Conservation (phyloP, 2,797 vertebrate species). For the Podarcis lilfordi region DNA sequence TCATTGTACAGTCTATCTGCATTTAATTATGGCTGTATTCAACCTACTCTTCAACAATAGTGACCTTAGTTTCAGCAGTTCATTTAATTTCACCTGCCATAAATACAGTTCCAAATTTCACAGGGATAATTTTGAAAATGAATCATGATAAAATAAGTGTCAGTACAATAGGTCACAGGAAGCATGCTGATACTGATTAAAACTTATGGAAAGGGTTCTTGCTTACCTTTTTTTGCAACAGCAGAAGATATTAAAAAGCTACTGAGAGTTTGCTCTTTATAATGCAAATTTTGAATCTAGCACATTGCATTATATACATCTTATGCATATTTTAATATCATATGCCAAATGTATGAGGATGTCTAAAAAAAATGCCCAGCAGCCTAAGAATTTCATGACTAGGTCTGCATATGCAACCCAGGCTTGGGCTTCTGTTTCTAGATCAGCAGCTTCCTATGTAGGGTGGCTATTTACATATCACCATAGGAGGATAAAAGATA, state of each 20-base stretch:
- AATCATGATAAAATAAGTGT: not conserved
- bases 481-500: too few species aligned
- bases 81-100: constrained; percentile 42
- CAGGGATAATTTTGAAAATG: constrained; percentile 19
- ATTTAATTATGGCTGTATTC: constrained; percentile 28
- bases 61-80: constrained; percentile 24
- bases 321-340: not conserved
- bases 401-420: not conserved
- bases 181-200: constrained; percentile 11
- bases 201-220: not conserved
- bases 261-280: not conserved
- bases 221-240: not conserved
- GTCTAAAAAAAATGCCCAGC: too few species aligned
- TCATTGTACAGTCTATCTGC: not conserved
- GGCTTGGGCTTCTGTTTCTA: not conserved
- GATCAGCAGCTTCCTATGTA: too few species aligned
- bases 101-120: constrained; percentile 15
- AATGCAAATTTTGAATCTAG: not conserved
- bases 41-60: constrained; percentile 37
- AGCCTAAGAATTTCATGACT: not conserved
- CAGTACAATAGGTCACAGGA: constrained; percentile 2
- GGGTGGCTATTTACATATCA: too few species aligned
- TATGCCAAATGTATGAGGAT: not conserved
- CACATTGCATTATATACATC: not conserved
- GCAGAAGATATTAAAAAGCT: constrained; percentile 21